Evolutionary conservation across 2,113 vertebrate species (phyloP).

Genomic region (Embiotoca jacksoni): DNA sequence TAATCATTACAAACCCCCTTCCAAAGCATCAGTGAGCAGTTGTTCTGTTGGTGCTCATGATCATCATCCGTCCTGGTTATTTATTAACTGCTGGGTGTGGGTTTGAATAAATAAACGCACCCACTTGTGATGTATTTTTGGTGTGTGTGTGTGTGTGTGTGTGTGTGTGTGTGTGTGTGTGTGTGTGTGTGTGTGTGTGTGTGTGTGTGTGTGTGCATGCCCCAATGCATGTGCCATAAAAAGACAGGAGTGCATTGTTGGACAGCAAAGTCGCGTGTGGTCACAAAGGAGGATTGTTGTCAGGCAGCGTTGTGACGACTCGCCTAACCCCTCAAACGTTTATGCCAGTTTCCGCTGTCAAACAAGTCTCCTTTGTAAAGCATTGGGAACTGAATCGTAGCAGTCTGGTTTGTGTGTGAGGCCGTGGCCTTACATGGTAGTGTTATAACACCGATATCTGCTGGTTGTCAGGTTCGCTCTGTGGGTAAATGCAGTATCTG

Average conservation of each 20-base stretch:
- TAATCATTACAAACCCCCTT: background rate
- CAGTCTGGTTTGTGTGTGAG: background rate
- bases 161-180: constrained; percentile 14
- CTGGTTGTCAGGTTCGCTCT: constrained; percentile 12
- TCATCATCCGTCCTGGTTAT: constrained; percentile 36
- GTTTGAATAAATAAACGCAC: constrained; percentile 54
- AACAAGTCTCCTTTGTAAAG: background rate
- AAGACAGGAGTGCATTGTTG: constrained; percentile 40
- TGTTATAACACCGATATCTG: background rate
- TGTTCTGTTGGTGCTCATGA: background rate
- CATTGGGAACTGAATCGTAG: background rate
- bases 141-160: constrained; percentile 7
- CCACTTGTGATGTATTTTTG: constrained; percentile 7
- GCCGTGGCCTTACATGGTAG: constrained; percentile 39
- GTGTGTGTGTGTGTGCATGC: constrained; percentile 7
- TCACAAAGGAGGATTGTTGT: constrained; percentile 44
- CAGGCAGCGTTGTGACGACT: background rate
- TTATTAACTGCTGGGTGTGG: constrained; percentile 55
- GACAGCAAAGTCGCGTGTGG: constrained; percentile 9
- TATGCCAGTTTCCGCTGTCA: constrained; percentile 30
- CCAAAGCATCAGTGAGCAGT: background rate
- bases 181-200: background rate
- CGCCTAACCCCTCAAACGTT: background rate
- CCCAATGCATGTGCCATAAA: constrained; percentile 20
- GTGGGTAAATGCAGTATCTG: constrained; percentile 32